A percentile compares a stretch with the other conserved stretches of the same genome.
phyloP scores from a whole-genome alignment of 2,888 invertebrate genomes.

The Steinernema carpocapsae region DNA sequence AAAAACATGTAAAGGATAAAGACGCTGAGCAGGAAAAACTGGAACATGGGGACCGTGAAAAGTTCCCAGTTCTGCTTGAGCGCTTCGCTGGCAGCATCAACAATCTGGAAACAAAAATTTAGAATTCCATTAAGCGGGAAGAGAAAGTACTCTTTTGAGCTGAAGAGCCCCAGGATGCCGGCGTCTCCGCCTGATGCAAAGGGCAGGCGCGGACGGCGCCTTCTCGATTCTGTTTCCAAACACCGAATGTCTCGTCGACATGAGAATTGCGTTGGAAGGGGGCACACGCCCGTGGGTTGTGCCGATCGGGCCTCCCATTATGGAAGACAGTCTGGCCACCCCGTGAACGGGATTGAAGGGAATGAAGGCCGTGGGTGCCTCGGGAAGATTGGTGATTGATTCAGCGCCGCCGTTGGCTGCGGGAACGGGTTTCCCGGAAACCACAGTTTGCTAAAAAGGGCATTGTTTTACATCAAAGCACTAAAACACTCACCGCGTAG shows the following conservation, averaged over 20 bases:
- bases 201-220: constrained; percentile 50
- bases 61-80: constrained; percentile 30
- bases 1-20: constrained; percentile 85
- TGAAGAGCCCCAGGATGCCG: constrained; percentile 17
- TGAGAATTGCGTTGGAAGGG: constrained; percentile 16
- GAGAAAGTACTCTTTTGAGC: constrained; percentile 42
- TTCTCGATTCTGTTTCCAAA: constrained; percentile 39
- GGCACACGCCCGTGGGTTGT: constrained; percentile 32
- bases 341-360: neutral
- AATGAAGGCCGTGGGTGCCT: neutral
- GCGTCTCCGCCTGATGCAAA: constrained; percentile 35
- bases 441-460: neutral
- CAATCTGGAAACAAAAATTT: constrained; percentile 8
- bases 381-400: neutral
- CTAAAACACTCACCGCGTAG: neutral
- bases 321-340: constrained; percentile 4
- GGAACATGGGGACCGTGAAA: constrained; percentile 21
- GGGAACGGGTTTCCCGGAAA: neutral
- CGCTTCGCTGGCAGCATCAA: constrained; percentile 14
- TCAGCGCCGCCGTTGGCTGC: neutral
- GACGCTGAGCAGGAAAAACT: constrained; percentile 39
- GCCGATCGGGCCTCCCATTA: constrained; percentile 18
- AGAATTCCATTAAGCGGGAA: too few relatives aligned
- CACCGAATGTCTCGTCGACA: neutral
- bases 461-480: neutral